These are phyloP conservation scores for Scomber japonicus DNA, from an alignment of 2,113 vertebrate species.

Conservation along the genomic window DNA sequence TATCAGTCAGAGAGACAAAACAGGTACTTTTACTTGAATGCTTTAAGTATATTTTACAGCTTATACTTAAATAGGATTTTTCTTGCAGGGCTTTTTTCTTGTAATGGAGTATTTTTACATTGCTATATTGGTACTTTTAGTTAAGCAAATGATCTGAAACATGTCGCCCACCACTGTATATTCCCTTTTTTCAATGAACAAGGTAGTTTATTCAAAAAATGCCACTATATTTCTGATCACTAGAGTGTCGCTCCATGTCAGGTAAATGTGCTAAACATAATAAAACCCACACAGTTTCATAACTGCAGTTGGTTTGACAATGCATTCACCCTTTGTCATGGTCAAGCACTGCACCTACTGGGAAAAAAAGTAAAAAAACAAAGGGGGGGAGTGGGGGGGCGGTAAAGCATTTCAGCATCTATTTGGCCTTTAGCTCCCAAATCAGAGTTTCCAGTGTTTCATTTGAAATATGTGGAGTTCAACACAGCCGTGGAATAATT, in stretches of 20 bases:
- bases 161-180: not conserved
- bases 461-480: constrained; percentile 10
- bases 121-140: no score
- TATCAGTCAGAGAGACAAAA: no score
- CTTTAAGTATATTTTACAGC: no score
- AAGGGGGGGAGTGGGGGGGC: not conserved
- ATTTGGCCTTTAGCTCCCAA: constrained; percentile 3
- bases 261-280: no score
- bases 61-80: no score
- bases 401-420: not conserved
- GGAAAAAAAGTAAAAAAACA: not conserved
- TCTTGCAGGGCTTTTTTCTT: no score
- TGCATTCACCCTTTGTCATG: not conserved
- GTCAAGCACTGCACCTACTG: not conserved
- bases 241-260: not conserved
- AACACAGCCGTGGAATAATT: constrained; percentile 14
- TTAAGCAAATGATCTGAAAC: no score
- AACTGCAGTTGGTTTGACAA: not conserved
- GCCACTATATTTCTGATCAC: not conserved
- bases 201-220: not conserved
- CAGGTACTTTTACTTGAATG: no score
- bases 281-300: not conserved
- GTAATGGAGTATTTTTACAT: no score
- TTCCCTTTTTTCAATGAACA: not conserved
- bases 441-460: not conserved